A percentile compares a stretch with the other conserved stretches of the same genome.
These are phyloP conservation scores for Cheilosia variabilis DNA, from an alignment of 2,888 invertebrate genomes.

Conservation along the genomic window DNA sequence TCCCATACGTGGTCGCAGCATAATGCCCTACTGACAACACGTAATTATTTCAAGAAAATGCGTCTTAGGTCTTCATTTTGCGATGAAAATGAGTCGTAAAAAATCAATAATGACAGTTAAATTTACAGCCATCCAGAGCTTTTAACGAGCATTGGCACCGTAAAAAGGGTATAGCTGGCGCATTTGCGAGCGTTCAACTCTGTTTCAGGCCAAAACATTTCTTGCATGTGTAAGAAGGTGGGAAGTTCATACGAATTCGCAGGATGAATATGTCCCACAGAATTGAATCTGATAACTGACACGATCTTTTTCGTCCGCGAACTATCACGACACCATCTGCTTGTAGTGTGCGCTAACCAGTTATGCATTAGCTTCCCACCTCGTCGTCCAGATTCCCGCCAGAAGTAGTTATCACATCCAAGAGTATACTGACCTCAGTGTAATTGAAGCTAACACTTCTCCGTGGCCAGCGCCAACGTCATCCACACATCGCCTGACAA, in stretches of 20 bases:
- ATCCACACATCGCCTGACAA: conserved; percentile 61
- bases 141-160: background rate
- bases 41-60: conserved; percentile 26
- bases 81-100: background rate
- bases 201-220: background rate
- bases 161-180: background rate
- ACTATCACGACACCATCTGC: too few species aligned
- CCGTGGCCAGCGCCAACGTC: conserved; percentile 47
- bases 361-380: background rate
- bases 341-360: too few species aligned
- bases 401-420: conserved; percentile 44
- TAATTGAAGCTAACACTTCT: conserved; percentile 61
- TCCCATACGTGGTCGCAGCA: background rate
- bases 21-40: conserved; percentile 35
- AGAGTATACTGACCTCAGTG: conserved; percentile 65
- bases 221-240: too few species aligned
- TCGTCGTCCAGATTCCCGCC: conserved; percentile 7
- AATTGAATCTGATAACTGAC: too few species aligned
- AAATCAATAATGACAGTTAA: conserved; percentile 22
- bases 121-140: background rate
- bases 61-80: conserved; percentile 10
- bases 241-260: too few species aligned
- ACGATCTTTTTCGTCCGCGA: too few species aligned
- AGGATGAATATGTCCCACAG: too few species aligned
- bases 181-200: background rate